These are phyloP conservation scores for Microcebus murinus DNA, from an alignment of 2,113 vertebrate genomes.

Conservation along the genomic window DNA sequence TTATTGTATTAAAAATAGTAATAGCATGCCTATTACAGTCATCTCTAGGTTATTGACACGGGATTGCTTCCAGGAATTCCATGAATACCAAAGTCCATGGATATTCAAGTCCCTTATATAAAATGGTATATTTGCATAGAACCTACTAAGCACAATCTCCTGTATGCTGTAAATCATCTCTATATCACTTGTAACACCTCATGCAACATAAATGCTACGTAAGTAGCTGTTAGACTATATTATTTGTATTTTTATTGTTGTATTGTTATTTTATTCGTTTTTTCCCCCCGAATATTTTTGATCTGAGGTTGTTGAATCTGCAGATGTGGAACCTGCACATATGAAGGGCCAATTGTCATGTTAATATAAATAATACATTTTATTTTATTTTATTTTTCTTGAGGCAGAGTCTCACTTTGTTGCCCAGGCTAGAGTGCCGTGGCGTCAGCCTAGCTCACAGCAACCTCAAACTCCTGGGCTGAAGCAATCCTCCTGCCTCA, in stretches of 20 bases:
- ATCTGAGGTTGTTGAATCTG: neutral
- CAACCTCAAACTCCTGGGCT: too few species aligned
- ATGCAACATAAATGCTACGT: neutral
- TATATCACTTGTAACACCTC: neutral
- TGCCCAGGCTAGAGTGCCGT: too few species aligned
- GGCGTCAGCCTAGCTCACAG: too few species aligned
- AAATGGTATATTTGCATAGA: neutral
- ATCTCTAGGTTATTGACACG: neutral
- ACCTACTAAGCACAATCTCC: neutral
- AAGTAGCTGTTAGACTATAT: neutral
- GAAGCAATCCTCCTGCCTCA: too few species aligned
- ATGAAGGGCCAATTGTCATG: neutral
- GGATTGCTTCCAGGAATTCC: neutral
- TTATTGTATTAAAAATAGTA: neutral
- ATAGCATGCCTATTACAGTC: neutral
- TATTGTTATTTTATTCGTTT: neutral
- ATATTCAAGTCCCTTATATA: neutral
- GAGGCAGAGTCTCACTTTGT: too few species aligned
- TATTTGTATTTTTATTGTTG: neutral
- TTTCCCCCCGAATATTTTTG: neutral
- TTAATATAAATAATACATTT: neutral
- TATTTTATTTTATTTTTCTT: neutral
- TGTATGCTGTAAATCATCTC: neutral
- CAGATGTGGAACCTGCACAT: neutral
- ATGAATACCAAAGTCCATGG: neutral